Base-by-base conservation (phyloP, 2,113 vertebrate genomes). In the Saccopteryx leptura region DNA sequence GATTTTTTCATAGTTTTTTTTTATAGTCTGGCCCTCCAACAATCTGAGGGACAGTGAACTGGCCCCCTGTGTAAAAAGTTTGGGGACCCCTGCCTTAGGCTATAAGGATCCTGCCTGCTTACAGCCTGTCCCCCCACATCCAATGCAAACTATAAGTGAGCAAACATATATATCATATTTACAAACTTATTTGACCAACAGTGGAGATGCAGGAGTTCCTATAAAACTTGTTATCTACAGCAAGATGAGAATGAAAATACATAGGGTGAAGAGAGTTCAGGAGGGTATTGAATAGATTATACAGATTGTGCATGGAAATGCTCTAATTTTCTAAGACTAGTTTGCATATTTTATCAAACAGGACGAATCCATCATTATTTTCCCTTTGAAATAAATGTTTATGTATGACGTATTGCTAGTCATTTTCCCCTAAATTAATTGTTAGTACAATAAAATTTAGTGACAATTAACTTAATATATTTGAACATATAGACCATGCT, bases 311-410 rank as follows among this genome's bases (percentile, higher is more conserved):
- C 90, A 98, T 96, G 61, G 0, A 15, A 98, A 97, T 92, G 83
- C 71, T 97, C 92, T 81, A 97, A 97, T 98, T 98, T 98, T 89
- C 66, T 84, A 87, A 96, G 96, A 88, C 33, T 46, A 74, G 92
- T 96, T 94, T 97, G 66, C 92, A 95, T 96, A 96, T 98, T 98
- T 98, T 97, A 95, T 98, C 93, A 95, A 97, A 71, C 84, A 98
- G 93, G 94, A 96, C 89, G 98, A 97, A 98, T 95, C 65, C 96
- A 97, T 97, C 94, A 96, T 91, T 91, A 98, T 96, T 98, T 98
- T 98, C 80, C 91, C 88, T 97, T 98, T 97, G 97, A 97, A 98
- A 54, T 82, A 88, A 98, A 98, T 97, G 83, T 97, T 97, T 97
- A 71, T 48, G 54, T 65, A 93, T 97, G 97, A 96, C 94, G 89